Conservation (phyloP, 2,888 invertebrate genomes). For the Ptilodon capucinus region DNA sequence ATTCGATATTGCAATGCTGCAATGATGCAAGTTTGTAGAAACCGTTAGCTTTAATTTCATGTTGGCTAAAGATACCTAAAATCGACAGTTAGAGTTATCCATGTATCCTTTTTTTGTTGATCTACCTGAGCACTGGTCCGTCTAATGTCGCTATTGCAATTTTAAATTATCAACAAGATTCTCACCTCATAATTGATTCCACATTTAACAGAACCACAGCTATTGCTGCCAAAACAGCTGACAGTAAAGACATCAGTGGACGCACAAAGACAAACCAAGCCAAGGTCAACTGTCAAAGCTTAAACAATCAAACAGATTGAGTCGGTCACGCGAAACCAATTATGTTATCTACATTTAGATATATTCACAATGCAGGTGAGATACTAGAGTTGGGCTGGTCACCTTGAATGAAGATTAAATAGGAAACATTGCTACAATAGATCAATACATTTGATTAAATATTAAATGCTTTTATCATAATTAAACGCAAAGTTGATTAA, state of each 20-base stretch:
- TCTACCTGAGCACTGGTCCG: no score
- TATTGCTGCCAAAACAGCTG: not conserved
- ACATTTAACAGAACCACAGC: not conserved
- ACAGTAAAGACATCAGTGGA: not conserved
- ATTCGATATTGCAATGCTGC: conserved; percentile 21
- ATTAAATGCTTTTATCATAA: not conserved
- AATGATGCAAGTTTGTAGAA: no score
- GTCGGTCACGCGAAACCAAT: conserved; percentile 41
- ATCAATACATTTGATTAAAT: not conserved
- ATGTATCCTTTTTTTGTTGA: no score
- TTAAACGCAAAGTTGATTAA: not conserved
- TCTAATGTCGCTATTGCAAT: no score
- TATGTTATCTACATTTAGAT: conserved; percentile 23
- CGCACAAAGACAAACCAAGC: conserved; percentile 23
- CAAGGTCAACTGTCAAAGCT: conserved; percentile 41
- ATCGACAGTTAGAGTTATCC: no score
- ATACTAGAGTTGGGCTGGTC: conserved; percentile 1
- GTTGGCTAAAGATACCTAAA: no score
- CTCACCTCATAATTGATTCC: not conserved
- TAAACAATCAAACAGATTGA: conserved; percentile 35
- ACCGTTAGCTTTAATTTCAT: no score
- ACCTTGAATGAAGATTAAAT: conserved; percentile 6
- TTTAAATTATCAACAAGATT: no score
- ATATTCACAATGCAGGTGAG: conserved; percentile 11
- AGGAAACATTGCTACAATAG: not conserved